Conservation (phyloP, 2,888 invertebrate genomes). For the Schizaphis graminum region DNA sequence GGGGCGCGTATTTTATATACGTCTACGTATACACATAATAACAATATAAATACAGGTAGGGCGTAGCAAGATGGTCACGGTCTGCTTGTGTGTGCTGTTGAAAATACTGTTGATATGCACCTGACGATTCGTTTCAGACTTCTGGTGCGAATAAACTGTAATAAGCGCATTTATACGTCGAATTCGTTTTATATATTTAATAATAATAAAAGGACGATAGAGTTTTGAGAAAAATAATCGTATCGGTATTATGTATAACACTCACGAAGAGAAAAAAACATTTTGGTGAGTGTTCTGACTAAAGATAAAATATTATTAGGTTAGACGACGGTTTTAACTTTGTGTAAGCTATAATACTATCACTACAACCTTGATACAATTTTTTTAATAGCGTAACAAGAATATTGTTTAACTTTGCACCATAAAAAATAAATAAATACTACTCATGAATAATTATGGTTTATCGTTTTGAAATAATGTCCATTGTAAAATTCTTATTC, state of each 20-base stretch:
- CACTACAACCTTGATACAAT: background rate
- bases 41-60: background rate
- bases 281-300: background rate
- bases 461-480: background rate
- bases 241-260: background rate
- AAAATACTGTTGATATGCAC: background rate
- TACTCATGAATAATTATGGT: background rate
- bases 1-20: background rate
- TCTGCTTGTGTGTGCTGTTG: background rate
- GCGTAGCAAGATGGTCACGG: background rate
- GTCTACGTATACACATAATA: background rate
- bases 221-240: background rate
- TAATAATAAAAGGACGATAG: background rate
- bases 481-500: background rate
- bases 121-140: background rate
- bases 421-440: background rate
- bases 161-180: background rate
- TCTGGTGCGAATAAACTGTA: background rate
- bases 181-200: background rate
- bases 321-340: background rate
- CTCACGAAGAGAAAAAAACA: background rate
- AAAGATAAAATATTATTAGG: background rate
- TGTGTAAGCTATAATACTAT: background rate
- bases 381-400: background rate
- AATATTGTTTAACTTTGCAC: background rate